A percentile compares a stretch with the other conserved stretches of the same genome.
phyloP scores from a whole-genome alignment of 2,797 vertebrate genomes.

The Liasis olivaceus region DNA sequence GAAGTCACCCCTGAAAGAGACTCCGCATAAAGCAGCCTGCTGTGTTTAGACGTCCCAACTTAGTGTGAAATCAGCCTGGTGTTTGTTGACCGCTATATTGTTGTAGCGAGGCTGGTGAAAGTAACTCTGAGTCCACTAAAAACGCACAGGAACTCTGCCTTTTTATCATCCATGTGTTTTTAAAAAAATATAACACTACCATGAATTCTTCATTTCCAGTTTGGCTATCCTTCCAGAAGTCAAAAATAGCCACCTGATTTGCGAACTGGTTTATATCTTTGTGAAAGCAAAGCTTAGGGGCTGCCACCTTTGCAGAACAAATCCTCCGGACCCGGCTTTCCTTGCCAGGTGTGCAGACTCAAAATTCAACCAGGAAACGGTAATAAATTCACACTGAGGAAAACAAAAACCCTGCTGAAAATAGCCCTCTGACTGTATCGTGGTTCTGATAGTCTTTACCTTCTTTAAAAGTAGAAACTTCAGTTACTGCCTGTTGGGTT shows the following conservation, averaged over 20 bases:
- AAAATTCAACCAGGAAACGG: not conserved
- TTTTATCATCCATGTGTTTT: not conserved
- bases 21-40: no score
- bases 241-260: not conserved
- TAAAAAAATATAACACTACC: no score
- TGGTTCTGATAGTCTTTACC: not conserved
- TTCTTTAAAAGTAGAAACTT: not conserved
- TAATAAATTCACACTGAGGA: not conserved
- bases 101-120: no score
- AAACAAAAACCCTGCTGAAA: not conserved
- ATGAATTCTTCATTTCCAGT: not conserved
- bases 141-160: no score
- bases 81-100: no score
- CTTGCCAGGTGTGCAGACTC: not conserved
- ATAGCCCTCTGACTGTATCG: not conserved
- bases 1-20: no score
- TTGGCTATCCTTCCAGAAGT: not conserved
- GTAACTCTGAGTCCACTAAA: no score
- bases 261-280: not conserved
- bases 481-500: not conserved
- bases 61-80: no score
- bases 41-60: no score
- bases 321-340: not conserved
- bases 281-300: not conserved
- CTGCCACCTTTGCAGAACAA: not conserved